A percentile compares a stretch with the other conserved stretches of the same genome.
Conservation (phyloP, 1,140 invertebrate species). For the Drosophila sturtevanti region DNA sequence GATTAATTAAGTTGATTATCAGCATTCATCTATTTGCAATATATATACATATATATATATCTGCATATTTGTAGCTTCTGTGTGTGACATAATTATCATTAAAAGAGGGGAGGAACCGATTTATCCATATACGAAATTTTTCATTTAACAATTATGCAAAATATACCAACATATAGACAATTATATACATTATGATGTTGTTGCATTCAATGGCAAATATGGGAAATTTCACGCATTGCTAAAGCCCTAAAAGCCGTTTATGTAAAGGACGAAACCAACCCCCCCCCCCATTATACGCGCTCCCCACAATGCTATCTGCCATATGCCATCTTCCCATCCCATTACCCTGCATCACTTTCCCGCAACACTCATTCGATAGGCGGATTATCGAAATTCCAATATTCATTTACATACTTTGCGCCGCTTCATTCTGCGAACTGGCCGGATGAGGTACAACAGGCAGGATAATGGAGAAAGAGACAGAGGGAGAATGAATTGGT, state of each 20-base stretch:
- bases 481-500: no score
- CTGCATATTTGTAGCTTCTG: neutral
- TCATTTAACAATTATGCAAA: conserved; percentile 7
- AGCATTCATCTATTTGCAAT: neutral
- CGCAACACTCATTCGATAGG: conserved; percentile 33
- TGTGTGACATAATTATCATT: neutral
- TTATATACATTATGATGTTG: neutral
- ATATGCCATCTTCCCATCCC: neutral
- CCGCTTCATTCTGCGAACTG: conserved; percentile 46
- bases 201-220: conserved; percentile 2
- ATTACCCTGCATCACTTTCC: neutral
- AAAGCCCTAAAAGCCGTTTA: conserved; percentile 44
- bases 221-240: conserved; percentile 41
- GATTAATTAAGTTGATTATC: neutral
- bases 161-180: neutral
- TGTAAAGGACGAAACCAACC: conserved; percentile 17
- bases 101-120: neutral
- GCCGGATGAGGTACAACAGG: conserved; percentile 8
- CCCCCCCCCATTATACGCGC: neutral
- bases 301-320: no score
- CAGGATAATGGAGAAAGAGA: neutral
- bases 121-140: neutral
- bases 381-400: conserved; percentile 62
- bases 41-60: neutral
- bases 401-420: conserved; percentile 66